Evolutionary conservation across 2,797 vertebrate genomes (phyloP), one percentile per base, ranked within the genome.

Genomic region (Bufotes viridis): DNA sequence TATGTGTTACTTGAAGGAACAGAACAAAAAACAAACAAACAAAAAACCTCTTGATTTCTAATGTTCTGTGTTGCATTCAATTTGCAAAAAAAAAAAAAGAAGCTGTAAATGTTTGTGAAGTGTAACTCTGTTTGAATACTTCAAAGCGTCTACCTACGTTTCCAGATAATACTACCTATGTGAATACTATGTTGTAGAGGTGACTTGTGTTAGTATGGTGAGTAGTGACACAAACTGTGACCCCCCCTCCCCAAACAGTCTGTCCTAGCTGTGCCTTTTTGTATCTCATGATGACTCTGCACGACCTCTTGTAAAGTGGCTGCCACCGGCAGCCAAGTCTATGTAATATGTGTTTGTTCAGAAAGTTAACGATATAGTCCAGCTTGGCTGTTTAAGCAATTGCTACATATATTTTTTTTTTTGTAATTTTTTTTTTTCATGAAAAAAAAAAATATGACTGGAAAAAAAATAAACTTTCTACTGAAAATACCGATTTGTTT

Each of bases 381-480:
- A 93, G 95, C 96, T 94, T 96, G 95, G 94, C 94, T 97, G 96
- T 96, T 95, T 95, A 95, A 95, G 94, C 95, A 96, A 95, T 97
- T 95, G 97, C 97, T 96, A 96, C 96, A 96, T 96, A 96, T 96
- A 96, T 95, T 95, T 95, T 96, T 96, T 96, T 96, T 95, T 94
- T 95, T 96, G 94, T 94, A 95, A 95, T 96, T 34, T 95, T 96
- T 92, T 89, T 96, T 96, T 74, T 95, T 96, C 88, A 86, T 93
- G 92, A 93, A 93, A 93, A 92, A 93, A 92, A 93, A 93, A 94
- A 94, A 92, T 93, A 93, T 96, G 96, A 98, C 97, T 98, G 97
- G 97, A 98, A 88, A 91, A 74, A 94, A 96, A 96, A 97, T 98
- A 99, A 98, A 98, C 96, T 97, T 98, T 99, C 94, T 98, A 98